Evolutionary conservation across 2,113 vertebrate species (phyloP).

Genomic region (Anoura caudifer): DNA sequence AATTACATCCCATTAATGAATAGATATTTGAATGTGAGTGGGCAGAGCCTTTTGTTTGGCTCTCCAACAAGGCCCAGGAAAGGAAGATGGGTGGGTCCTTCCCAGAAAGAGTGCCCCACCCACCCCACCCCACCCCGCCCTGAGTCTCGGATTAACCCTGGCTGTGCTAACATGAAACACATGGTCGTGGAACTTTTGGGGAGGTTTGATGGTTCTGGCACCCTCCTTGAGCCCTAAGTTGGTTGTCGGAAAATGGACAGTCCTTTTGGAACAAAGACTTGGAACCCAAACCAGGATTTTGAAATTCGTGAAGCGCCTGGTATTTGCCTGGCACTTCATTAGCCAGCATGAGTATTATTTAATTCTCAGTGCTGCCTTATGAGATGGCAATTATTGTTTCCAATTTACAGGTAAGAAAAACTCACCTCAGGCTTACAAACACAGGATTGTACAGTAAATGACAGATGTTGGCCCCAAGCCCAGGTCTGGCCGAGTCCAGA

Average conservation of each 20-base stretch:
- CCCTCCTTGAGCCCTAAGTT: background rate
- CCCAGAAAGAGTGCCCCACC: background rate
- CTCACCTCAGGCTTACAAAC: background rate
- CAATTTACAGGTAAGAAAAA: background rate
- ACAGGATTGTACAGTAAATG: background rate
- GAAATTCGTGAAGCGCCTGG: background rate
- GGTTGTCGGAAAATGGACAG: background rate
- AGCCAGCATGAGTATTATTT: background rate
- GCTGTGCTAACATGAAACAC: background rate
- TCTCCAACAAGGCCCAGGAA: background rate
- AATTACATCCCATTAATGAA: conserved; percentile 65
- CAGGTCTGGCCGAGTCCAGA: background rate
- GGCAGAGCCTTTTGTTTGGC: conserved; percentile 45
- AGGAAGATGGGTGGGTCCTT: background rate
- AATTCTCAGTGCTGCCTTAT: background rate
- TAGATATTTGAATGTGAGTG: conserved; percentile 51
- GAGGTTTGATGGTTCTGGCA: background rate
- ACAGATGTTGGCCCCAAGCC: background rate
- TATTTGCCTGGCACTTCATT: background rate
- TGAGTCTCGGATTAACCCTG: background rate
- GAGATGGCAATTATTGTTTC: background rate
- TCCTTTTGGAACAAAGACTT: background rate
- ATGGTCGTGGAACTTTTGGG: too few relatives aligned
- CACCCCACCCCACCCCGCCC: accelerated
- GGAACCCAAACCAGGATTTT: background rate